These are phyloP conservation scores for Channallabes apus DNA, from an alignment of 2,797 vertebrate genomes.

Conservation along the genomic window DNA sequence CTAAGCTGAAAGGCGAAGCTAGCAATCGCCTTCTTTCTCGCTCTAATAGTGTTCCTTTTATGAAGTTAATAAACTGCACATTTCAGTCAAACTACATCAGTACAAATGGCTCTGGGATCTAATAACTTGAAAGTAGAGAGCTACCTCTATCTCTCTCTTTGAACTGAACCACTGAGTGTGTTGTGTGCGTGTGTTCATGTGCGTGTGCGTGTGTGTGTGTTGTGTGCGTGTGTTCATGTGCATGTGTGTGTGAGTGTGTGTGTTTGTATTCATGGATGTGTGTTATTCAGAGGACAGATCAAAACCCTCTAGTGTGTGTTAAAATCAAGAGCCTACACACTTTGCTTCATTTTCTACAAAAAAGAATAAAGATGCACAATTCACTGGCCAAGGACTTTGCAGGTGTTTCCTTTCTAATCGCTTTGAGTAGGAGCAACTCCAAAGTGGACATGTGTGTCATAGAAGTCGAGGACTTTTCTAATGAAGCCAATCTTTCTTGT, in stretches of 20 bases:
- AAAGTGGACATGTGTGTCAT: slow-evolving; percentile 46
- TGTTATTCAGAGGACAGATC: slow-evolving; percentile 69
- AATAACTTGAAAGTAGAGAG: slow-evolving; percentile 88
- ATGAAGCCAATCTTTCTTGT: slow-evolving; percentile 68
- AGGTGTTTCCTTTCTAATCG: slow-evolving; percentile 66
- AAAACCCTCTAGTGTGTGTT: slow-evolving; percentile 82
- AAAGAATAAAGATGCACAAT: slow-evolving; percentile 70
- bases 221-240: slow-evolving; percentile 17
- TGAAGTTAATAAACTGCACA: slow-evolving; percentile 89
- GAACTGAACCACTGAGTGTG: slow-evolving; percentile 74
- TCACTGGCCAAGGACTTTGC: slow-evolving; percentile 66
- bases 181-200: slow-evolving; percentile 18
- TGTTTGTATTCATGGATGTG: slow-evolving; percentile 8
- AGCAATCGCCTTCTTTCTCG: slow-evolving; percentile 73
- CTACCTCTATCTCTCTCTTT: slow-evolving; percentile 82
- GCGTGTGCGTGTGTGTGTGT: slow-evolving; percentile 29
- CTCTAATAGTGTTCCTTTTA: slow-evolving; percentile 89
- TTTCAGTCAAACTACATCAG: slow-evolving; percentile 87
- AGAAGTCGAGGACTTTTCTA: slow-evolving; percentile 39
- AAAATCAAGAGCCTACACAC: too few relatives aligned
- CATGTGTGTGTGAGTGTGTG: slow-evolving; percentile 32
- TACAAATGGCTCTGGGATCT: slow-evolving; percentile 84
- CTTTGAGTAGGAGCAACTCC: slow-evolving; percentile 60
- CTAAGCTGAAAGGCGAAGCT: slow-evolving; percentile 81
- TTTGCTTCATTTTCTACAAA: slow-evolving; percentile 60